phyloP scores from a whole-genome alignment of 1,140 invertebrate species.

The Drosophila repletoides region DNA sequence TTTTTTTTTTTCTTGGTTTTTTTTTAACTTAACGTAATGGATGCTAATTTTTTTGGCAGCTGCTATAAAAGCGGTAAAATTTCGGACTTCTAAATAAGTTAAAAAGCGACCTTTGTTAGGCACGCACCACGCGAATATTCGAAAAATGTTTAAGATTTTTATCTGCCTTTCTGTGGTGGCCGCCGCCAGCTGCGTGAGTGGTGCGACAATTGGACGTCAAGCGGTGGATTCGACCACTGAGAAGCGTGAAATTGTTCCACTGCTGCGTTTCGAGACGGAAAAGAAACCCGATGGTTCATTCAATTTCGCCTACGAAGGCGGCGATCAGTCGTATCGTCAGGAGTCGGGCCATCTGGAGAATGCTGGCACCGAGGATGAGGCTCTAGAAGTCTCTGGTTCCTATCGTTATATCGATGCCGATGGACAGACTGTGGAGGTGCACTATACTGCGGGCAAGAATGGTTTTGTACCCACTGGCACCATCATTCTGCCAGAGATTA shows the following conservation, averaged over 20 bases:
- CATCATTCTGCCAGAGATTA: conserved; percentile 83
- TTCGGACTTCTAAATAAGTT: conserved; percentile 50
- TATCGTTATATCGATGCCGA: conserved; percentile 86
- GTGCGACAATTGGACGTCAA: conserved; percentile 36
- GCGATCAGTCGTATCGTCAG: conserved; percentile 52
- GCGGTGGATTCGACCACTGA: conserved; percentile 29
- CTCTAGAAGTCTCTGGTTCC: conserved; percentile 81
- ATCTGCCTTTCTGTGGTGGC: conserved; percentile 52
- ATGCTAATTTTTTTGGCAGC: conserved; percentile 51
- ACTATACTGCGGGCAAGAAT: conserved; percentile 87
- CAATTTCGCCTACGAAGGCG: conserved; percentile 63
- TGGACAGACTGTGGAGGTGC: conserved; percentile 87
- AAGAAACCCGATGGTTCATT: conserved; percentile 67
- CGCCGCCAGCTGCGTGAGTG: conserved; percentile 18
- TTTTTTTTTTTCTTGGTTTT: conserved; percentile 22
- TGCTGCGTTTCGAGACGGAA: conserved; percentile 56
- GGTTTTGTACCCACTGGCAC: conserved; percentile 85
- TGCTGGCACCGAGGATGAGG: conserved; percentile 68
- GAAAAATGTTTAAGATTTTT: conserved; percentile 58
- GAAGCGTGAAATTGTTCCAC: conserved; percentile 44
- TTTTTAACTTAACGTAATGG: conserved; percentile 50
- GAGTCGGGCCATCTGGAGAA: conserved; percentile 53
- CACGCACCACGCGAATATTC: conserved; percentile 14
- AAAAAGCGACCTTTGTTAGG: conserved; percentile 21
- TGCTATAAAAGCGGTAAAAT: conserved; percentile 52